Percentiles rank a stretch among this genome's conserved stretches.
Conservation (phyloP, 2,113 vertebrate genomes). For the Atrichornis clamosus region DNA sequence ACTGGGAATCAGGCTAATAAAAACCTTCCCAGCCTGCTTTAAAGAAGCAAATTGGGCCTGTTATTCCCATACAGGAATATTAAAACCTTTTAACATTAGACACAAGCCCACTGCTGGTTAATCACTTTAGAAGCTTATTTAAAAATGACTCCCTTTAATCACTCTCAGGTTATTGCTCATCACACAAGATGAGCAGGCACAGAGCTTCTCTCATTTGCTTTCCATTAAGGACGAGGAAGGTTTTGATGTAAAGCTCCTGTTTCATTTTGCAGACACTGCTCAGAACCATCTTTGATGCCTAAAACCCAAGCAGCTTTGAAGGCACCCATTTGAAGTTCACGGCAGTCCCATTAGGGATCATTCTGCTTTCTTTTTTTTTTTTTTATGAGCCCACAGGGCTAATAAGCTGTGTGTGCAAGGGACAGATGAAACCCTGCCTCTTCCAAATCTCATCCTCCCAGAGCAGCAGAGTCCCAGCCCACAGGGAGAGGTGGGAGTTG, state of each 20-base stretch:
- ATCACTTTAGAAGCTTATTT: neutral
- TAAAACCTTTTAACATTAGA: constrained; percentile 6
- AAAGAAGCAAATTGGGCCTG: neutral
- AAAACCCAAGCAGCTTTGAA: constrained; percentile 14
- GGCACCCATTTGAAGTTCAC: neutral
- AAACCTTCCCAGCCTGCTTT: neutral
- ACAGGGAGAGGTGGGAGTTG: neutral
- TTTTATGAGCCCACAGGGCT: neutral
- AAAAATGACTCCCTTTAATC: neutral
- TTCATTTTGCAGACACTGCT: constrained; percentile 15
- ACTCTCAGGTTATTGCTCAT: constrained; percentile 2
- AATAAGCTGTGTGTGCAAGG: neutral
- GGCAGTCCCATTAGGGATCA: neutral
- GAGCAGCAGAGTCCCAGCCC: neutral
- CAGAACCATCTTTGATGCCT: constrained; percentile 29
- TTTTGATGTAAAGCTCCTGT: constrained; percentile 6
- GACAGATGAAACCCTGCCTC: neutral
- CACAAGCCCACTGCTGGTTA: neutral
- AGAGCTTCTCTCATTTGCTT: neutral
- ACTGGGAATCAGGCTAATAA: neutral
- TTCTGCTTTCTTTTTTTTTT: neutral
- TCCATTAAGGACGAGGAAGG: constrained; percentile 9
- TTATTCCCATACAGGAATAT: neutral
- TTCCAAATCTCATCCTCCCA: neutral
- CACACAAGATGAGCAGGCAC: neutral